These are phyloP conservation scores for Aphaenogaster ashmeadi DNA, from an alignment of 1,140 invertebrate species.

Conservation along the genomic window DNA sequence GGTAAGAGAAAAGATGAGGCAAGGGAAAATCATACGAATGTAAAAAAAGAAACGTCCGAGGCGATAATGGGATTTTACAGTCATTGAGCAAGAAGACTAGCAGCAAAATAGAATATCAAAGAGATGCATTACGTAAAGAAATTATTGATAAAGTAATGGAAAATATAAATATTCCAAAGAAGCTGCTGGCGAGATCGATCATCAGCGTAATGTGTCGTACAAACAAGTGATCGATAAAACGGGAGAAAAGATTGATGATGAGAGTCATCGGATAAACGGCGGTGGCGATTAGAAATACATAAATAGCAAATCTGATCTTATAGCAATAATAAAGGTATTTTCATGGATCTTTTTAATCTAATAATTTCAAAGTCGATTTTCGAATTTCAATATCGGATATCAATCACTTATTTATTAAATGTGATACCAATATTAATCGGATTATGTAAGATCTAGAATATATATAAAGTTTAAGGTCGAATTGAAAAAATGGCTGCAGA, in stretches of 20 bases:
- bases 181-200: background rate
- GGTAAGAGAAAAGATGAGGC: background rate
- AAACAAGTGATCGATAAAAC: background rate
- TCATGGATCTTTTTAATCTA: background rate
- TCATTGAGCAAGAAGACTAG: background rate
- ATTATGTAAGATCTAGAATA: background rate
- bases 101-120: background rate
- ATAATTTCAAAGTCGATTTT: constrained; percentile 4
- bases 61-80: background rate
- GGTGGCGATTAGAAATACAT: constrained; percentile 7
- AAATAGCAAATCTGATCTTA: background rate
- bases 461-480: constrained; percentile 75
- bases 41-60: no score
- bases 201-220: background rate
- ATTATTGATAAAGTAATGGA: background rate
- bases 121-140: background rate
- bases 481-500: constrained; percentile 80
- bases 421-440: background rate
- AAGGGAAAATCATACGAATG: background rate
- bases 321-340: constrained; percentile 45
- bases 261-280: background rate
- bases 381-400: constrained; percentile 14
- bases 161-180: constrained; percentile 3
- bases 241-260: background rate
- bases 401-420: background rate